Base-by-base conservation (phyloP, 1,140 invertebrate species). In the Formica selysi region DNA sequence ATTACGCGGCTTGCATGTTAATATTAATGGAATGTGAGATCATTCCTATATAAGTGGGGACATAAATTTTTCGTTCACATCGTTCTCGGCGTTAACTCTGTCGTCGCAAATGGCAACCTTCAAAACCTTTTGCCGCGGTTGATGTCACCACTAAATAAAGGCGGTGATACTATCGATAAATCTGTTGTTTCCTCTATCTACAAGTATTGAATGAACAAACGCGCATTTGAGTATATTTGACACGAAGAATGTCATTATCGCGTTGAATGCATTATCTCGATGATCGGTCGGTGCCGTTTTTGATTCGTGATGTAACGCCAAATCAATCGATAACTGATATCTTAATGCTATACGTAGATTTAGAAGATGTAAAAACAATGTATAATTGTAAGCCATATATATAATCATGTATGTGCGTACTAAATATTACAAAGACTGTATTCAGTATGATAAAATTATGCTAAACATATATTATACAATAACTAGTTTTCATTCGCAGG, bases 91-190 rank as follows among this genome's bases (percentile, higher is more conserved):
- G n/a, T 87, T 89, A 67, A 57, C 76, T 87, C 57, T 36, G 10
- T 41, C 64, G 59, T 81, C 59, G 51, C 68, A 26, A 71, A 73
- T 70, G 44, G 67, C 86, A 92, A 71, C 91, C 93, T 92, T 92
- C 90, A 65, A 59, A 76, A 78, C 86, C 90, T 92, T 91, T 92
- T 92, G 89, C 62, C 44, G 86, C 79, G 51, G 89, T 93, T 93
- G 92, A 93, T 93, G 92, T 93, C 93, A 93, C 71, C 85, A 86
- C 86, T 90, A 90, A 91, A 93, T 93, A 91, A 93, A 91, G 80
- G 86, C 78, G 80, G 85, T 92, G 92, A 93, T 84, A 87, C 67
- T 76, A 83, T 86, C 83, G 78, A 84, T 87, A 91, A 90, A 90
- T 91, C 79, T 61, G 68, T 32, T 71, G 54, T 83, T 83, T 73